phyloP scores from a whole-genome alignment of 2,797 vertebrate genomes.

The Limnodromus scolopaceus region DNA sequence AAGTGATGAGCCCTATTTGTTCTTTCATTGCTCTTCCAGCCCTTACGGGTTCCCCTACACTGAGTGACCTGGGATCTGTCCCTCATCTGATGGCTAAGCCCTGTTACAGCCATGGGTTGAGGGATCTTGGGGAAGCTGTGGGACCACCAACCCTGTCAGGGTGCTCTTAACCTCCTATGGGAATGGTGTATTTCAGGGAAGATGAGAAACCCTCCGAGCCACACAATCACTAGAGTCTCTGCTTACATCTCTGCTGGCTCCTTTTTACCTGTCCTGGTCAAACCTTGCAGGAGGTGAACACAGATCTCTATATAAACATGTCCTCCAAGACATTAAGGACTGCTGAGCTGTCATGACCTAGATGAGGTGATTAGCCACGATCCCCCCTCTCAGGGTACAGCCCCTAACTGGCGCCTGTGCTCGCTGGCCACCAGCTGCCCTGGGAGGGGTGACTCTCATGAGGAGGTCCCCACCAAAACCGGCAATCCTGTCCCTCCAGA shows the following conservation, averaged over 20 bases:
- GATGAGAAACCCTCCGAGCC: not conserved
- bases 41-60: not conserved
- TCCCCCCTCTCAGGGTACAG: accelerated
- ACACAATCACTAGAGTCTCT: not conserved
- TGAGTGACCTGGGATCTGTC: not conserved
- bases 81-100: not conserved
- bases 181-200: not conserved
- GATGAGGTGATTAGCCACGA: not conserved
- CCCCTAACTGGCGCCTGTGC: accelerated
- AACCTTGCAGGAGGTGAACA: not conserved
- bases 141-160: not conserved
- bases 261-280: not conserved
- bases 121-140: not conserved
- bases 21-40: not conserved
- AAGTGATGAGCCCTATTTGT: not conserved
- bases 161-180: not conserved
- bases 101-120: accelerated
- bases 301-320: not conserved
- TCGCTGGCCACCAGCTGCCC: not conserved
- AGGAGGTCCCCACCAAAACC: not conserved
- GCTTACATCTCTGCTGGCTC: not conserved
- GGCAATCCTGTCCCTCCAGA: not conserved
- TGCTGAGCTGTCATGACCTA: not conserved
- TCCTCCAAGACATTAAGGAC: not conserved
- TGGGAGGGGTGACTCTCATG: accelerated